A percentile compares a stretch with the other conserved stretches of the same genome.
Conservation (phyloP, 2,797 vertebrate genomes). For the Phoeniculus purpureus region DNA sequence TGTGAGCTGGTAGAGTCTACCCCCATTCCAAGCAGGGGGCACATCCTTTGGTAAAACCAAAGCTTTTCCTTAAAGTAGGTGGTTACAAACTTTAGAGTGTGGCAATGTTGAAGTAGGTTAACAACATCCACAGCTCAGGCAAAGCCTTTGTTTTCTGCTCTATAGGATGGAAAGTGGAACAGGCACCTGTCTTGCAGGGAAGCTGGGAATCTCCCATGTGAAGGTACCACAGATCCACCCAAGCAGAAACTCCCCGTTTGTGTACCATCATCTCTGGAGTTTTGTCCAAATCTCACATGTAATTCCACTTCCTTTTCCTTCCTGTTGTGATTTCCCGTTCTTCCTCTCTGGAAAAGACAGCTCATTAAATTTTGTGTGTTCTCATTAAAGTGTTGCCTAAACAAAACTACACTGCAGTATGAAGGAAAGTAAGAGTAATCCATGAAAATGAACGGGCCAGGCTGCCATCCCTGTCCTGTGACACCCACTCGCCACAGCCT, state of each 20-base stretch:
- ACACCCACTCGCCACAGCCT: neutral
- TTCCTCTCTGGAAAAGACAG: neutral
- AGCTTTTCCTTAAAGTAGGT: neutral
- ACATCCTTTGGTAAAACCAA: neutral
- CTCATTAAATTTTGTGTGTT: neutral
- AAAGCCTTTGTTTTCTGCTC: constrained; percentile 30
- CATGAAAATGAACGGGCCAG: neutral
- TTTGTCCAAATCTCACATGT: neutral
- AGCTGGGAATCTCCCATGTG: neutral
- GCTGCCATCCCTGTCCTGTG: neutral
- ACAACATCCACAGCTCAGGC: neutral
- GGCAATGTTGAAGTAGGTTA: neutral
- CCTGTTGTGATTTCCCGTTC: neutral
- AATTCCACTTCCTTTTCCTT: neutral
- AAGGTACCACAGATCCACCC: neutral
- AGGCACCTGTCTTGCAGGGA: neutral
- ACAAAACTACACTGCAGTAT: neutral
- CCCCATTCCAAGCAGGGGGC: neutral
- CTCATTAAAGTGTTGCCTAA: neutral
- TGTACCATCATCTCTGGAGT: neutral
- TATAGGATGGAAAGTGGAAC: neutral
- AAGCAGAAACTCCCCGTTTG: neutral
- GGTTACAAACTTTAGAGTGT: neutral
- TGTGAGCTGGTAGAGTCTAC: neutral
- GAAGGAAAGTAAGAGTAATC: neutral